Base-by-base conservation (phyloP, 2,888 invertebrate species). In the Vannuccia rotundouncinata region DNA sequence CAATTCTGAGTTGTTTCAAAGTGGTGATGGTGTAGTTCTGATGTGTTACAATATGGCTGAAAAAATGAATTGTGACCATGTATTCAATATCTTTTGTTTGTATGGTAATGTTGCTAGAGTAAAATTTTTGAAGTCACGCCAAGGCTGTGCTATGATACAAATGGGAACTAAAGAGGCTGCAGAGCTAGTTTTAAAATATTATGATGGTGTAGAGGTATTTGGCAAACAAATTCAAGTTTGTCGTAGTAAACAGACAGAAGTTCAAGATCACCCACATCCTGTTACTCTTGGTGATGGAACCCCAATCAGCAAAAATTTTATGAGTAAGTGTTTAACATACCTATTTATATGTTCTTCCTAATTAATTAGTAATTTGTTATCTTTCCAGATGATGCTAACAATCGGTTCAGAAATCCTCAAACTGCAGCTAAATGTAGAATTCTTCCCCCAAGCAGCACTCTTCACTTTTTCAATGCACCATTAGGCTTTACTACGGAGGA, bases 81-180 rank as follows among this genome's bases (percentile, higher is more conserved):
- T 81, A 10, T 81, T 81, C 30, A 81, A 81, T 45, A 29, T 81
- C n/a, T 73, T 81, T 29, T 81, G 81, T 30, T 2, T 81, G 10
- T 81, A 81, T 59, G 81, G 81, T 73, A 81, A 81, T 31, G 79
- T 81, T 0, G 81, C 74, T 13, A 81, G 59, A 31, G 74, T 81
- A 10, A 81, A 81, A 66, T 81, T 81, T 74, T 10, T 81, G 27
- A 59, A 73, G 10, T 29, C 60, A 1, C 2, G 81, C 0, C 79
- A 31, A 29, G 81, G 81, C 31, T 81, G 81, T 74, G 81, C 81
- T 2, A 81, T 81, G 80, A 31, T 81, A 0, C 81, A 81, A 31
- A 80, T 81, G 73, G 81, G 81, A n/a, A 22, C 80, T 30, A 74
- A 66, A 5, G 81, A 81, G 1, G 22, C 78, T 31, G 79, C 74